These are phyloP conservation scores for Ctenosaura bakeri DNA, from an alignment of 2,797 vertebrate species.

Conservation along the genomic window DNA sequence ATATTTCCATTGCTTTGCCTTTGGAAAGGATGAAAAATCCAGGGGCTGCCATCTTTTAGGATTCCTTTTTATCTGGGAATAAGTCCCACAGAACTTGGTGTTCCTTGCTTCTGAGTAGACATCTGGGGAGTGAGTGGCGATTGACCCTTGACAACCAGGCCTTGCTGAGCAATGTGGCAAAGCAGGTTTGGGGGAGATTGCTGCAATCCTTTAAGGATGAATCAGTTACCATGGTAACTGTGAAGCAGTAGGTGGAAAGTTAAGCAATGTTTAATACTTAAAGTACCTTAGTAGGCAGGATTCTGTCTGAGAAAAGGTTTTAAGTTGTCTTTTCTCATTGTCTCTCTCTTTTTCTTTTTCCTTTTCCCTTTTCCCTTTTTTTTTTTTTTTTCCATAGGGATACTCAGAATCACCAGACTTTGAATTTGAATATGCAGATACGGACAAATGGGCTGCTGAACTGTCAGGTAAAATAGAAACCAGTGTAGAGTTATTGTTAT, in stretches of 20 bases:
- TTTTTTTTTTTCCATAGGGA: conserved; percentile 80
- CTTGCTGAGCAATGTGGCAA: background rate
- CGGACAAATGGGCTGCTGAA: conserved; percentile 94
- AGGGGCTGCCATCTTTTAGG: background rate
- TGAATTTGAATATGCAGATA: conserved; percentile 96
- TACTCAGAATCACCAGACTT: conserved; percentile 94
- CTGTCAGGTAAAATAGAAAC: conserved; percentile 87
- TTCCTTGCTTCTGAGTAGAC: too few species aligned
- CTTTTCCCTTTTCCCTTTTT: too few species aligned
- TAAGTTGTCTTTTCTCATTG: too few species aligned
- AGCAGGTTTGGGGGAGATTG: background rate
- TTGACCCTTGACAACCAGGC: too few species aligned
- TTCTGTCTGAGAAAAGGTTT: background rate
- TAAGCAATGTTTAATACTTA: background rate
- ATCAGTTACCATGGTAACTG: conserved; percentile 16
- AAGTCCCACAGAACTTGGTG: background rate
- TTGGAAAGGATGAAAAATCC: background rate
- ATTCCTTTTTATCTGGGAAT: background rate
- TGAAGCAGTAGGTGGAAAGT: background rate
- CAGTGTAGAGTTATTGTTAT: background rate
- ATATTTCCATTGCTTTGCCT: background rate
- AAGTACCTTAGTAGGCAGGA: background rate
- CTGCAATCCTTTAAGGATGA: background rate
- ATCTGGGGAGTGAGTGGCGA: too few species aligned
- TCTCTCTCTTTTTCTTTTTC: too few species aligned